Percentiles rank a stretch among this genome's conserved stretches.
phyloP scores from a whole-genome alignment of 1,140 invertebrate genomes.

The Tachypleus tridentatus region DNA sequence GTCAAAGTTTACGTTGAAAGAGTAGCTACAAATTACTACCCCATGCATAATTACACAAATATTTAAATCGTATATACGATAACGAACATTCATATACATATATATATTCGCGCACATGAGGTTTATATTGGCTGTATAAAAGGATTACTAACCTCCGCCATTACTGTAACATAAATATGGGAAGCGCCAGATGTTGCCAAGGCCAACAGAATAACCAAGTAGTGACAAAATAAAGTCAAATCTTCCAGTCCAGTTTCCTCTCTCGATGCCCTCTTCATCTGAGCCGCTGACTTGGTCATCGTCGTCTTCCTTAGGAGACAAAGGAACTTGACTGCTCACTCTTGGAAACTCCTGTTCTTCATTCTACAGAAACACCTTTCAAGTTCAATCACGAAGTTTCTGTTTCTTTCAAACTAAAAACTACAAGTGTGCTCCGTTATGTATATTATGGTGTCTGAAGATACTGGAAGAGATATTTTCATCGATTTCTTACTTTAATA shows the following conservation, averaged over 20 bases:
- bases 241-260: constrained; percentile 45
- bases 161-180: constrained; percentile 61
- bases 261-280: constrained; percentile 40
- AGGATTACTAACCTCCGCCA: constrained; percentile 48
- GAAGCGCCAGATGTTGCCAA: constrained; percentile 63
- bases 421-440: neutral
- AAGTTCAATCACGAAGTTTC: no score
- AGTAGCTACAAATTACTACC: no score
- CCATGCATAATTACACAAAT: no score
- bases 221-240: constrained; percentile 42
- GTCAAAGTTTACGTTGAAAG: no score
- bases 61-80: no score
- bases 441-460: neutral
- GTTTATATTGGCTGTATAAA: neutral
- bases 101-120: neutral
- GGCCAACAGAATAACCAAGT: constrained; percentile 57
- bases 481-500: no score
- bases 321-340: constrained; percentile 26
- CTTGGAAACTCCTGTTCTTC: constrained; percentile 21
- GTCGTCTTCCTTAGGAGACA: constrained; percentile 20
- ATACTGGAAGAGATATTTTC: neutral
- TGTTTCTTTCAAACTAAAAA: no score
- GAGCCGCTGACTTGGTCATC: constrained; percentile 18
- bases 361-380: no score
- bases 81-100: no score